These are phyloP conservation scores for Phrynosoma blainvillii DNA, from an alignment of 2,113 vertebrate species.

Conservation along the genomic window DNA sequence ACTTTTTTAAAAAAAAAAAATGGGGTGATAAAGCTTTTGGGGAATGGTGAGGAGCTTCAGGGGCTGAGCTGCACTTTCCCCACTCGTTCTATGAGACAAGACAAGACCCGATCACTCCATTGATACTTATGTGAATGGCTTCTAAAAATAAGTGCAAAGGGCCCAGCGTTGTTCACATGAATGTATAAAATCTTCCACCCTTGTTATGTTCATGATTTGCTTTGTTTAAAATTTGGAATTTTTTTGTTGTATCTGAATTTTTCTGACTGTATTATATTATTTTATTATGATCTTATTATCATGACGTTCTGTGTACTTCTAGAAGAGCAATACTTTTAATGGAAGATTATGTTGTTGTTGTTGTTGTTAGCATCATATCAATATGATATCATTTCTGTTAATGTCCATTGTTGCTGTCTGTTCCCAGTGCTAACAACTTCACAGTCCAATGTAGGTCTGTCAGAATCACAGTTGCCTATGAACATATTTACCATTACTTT, in stretches of 20 bases:
- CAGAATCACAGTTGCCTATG: background rate
- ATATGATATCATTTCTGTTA: background rate
- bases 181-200: background rate
- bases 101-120: background rate
- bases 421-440: background rate
- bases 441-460: background rate
- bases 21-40: no score
- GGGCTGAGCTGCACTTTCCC: no score
- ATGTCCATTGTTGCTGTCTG: background rate
- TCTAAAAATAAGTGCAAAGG: no score
- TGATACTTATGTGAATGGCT: background rate
- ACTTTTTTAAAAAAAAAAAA: no score
- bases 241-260: background rate
- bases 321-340: no score
- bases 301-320: background rate
- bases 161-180: background rate
- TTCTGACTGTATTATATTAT: background rate
- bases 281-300: background rate
- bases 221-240: background rate
- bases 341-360: background rate
- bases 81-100: background rate
- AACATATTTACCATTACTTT: background rate
- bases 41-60: no score
- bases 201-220: background rate
- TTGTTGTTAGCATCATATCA: background rate